A percentile compares a stretch with the other conserved stretches of the same genome.
phyloP scores from a whole-genome alignment of 2,797 vertebrate species.

The Vireo griseus region DNA sequence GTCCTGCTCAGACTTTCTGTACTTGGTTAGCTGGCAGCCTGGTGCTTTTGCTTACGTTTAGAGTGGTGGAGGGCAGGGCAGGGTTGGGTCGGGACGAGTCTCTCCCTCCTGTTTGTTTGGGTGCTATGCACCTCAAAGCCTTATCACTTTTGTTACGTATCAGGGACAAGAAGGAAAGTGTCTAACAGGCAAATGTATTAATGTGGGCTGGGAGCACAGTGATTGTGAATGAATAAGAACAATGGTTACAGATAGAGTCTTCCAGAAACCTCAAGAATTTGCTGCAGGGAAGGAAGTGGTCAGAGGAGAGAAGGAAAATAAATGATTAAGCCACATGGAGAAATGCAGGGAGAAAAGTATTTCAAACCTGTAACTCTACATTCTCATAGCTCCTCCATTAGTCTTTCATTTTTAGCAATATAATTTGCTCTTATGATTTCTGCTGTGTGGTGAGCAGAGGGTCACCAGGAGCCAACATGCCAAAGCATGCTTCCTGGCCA shows the following conservation, averaged over 20 bases:
- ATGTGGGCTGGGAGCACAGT: background rate
- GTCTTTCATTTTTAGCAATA: background rate
- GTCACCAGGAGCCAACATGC: background rate
- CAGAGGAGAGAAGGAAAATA: background rate
- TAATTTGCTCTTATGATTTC: background rate
- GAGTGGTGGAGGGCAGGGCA: background rate
- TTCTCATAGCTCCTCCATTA: background rate
- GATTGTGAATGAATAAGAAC: background rate
- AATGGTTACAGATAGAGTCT: background rate
- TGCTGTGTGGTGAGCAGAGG: background rate
- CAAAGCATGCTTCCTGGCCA: background rate
- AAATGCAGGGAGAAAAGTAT: background rate
- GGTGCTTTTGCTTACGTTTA: background rate
- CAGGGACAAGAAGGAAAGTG: background rate
- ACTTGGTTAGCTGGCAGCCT: background rate
- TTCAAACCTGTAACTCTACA: background rate
- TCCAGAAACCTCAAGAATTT: background rate
- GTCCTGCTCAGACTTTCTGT: background rate
- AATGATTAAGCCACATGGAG: background rate
- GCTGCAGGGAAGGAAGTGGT: background rate
- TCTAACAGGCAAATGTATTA: background rate
- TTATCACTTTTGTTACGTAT: background rate
- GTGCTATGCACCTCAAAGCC: background rate
- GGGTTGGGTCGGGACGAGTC: rapidly evolving
- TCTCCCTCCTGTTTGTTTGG: background rate